Evolutionary conservation across 2,797 vertebrate genomes (phyloP), one percentile per base, ranked within the genome.

Genomic region (Hydrolagus colliei): DNA sequence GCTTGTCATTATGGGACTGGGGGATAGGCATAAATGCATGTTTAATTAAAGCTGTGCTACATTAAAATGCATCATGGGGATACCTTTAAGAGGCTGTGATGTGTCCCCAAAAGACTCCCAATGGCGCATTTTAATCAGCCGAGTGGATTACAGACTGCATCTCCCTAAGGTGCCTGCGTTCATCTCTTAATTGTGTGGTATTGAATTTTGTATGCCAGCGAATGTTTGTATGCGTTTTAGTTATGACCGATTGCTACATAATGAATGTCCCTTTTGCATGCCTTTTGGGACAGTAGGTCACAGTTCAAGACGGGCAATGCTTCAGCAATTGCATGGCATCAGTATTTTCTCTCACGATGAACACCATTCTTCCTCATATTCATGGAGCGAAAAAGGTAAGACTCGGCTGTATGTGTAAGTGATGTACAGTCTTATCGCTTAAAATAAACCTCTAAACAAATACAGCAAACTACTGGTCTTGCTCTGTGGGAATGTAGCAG

Each of bases 281-380:
- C 63, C 67, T 73, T 86, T 88, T 86, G 87, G 88, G 92, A 87
- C 91, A 89, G 86, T 93, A 94, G 95, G 95, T 92, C 93, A 94
- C 93, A 89, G 94, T 87, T 96, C 96, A 93, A 95, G 95, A 91
- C 93, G 94, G 91, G 95, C 96, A 92, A 94, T 95, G 95, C 94
- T 96, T 89, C 96, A 96, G 93, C 96, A 97, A 92, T 95, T 95
- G 87, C 95, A 94, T 0, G 95, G 95, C 91, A 91, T 95, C 93
- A 94, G 94, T 94, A 93, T 95, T 92, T 95, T 96, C 93, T 96
- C 96, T 89, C 95, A 95, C 7, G 91, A 95, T 65, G 92, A 96
- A 88, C 91, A 90, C 92, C 94, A 93, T 93, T 89, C 8, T 92
- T 85, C 94, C 90, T 87, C 93, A 92, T 93, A 90, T 93, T 91